phyloP scores from a whole-genome alignment of 2,113 vertebrate genomes.

The Chiloscyllium plagiosum region DNA sequence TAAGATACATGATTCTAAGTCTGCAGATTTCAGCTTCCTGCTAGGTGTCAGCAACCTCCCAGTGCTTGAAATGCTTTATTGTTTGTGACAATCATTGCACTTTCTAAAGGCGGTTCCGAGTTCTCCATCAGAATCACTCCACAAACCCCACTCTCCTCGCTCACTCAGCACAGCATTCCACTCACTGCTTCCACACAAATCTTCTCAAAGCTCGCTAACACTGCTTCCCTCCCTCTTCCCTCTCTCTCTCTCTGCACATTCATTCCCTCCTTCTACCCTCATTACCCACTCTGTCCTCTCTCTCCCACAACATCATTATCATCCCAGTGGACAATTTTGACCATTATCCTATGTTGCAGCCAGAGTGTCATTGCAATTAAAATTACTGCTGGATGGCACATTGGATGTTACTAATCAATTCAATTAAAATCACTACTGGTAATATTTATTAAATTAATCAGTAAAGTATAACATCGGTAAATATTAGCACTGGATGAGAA shows the following conservation, averaged over 20 bases:
- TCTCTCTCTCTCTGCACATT: background rate
- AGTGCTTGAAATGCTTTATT: no score
- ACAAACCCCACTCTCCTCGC: background rate
- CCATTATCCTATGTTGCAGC: no score
- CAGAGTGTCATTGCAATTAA: no score
- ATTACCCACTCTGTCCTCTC: background rate
- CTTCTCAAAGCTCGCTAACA: no score
- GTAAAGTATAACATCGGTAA: background rate
- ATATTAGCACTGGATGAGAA: background rate
- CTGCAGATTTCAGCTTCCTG: no score
- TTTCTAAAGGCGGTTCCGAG: no score
- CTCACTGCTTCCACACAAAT: background rate
- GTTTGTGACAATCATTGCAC: no score
- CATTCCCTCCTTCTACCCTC: background rate
- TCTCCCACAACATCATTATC: no score
- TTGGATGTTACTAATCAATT: background rate
- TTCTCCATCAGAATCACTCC: background rate
- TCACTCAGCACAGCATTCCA: no score
- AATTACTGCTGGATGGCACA: background rate
- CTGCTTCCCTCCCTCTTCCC: background rate
- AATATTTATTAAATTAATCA: background rate
- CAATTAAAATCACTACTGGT: background rate
- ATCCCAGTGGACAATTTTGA: no score
- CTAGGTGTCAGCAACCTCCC: no score
- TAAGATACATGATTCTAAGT: no score